A percentile compares a stretch with the other conserved stretches of the same genome.
These are phyloP conservation scores for Stigmatopora argus DNA, from an alignment of 2,113 vertebrate species.

Conservation along the genomic window DNA sequence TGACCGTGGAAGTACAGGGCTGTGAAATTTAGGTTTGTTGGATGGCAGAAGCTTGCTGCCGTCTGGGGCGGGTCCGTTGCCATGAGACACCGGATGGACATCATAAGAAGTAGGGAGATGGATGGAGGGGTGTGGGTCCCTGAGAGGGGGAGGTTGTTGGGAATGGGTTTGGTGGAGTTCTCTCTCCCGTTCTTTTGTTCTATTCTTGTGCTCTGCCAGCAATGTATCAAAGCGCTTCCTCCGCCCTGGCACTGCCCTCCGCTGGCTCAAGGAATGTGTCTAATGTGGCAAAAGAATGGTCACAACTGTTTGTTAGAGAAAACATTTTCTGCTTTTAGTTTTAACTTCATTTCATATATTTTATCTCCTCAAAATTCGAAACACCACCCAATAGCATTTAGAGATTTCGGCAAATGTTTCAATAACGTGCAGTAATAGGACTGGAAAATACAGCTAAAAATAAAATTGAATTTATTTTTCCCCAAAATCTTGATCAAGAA, in stretches of 20 bases:
- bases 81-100: slow-evolving; percentile 81
- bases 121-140: slow-evolving; percentile 89
- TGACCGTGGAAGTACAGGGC: slow-evolving; percentile 96
- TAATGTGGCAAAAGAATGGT: slow-evolving; percentile 45
- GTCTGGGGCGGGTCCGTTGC: slow-evolving; percentile 77
- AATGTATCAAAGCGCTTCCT: slow-evolving; percentile 95
- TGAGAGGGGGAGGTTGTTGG: slow-evolving; percentile 90
- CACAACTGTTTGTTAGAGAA: background rate
- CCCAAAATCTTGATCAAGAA: no score
- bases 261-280: slow-evolving; percentile 99
- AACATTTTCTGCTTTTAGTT: background rate
- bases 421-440: background rate
- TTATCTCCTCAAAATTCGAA: no score
- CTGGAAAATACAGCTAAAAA: no score
- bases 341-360: background rate
- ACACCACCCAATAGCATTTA: background rate
- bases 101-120: slow-evolving; percentile 82
- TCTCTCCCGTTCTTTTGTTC: slow-evolving; percentile 88
- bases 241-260: slow-evolving; percentile 94
- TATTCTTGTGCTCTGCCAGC: slow-evolving; percentile 96
- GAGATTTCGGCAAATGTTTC: background rate
- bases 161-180: slow-evolving; percentile 87
- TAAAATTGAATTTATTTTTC: no score
- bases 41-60: slow-evolving; percentile 84
- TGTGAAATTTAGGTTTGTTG: slow-evolving; percentile 91